Evolutionary conservation across 2,113 vertebrate genomes (phyloP).

Genomic region (Rhinolophus ferrumequinum): DNA sequence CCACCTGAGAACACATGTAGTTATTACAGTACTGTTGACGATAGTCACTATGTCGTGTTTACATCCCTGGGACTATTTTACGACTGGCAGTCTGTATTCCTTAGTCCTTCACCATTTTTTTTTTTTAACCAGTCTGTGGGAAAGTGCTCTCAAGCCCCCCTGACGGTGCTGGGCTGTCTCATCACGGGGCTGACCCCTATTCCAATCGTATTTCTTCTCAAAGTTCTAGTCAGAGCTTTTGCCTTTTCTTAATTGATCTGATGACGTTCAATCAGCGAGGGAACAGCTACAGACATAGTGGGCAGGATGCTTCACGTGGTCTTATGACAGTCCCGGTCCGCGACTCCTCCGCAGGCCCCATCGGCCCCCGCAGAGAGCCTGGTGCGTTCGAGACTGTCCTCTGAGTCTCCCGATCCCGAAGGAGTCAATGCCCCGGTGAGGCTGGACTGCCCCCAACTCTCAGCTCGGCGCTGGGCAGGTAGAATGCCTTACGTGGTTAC

Average conservation of each 20-base stretch:
- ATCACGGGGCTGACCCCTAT: fast-evolving
- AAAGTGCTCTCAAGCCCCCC: neutral
- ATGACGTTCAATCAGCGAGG: fast-evolving
- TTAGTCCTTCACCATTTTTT: too few species aligned
- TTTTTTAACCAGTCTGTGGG: too few species aligned
- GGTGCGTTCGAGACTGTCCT: fast-evolving
- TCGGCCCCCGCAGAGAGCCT: fast-evolving
- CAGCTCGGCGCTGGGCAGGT: neutral
- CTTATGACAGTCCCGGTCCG: too few species aligned
- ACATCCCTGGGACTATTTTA: too few species aligned
- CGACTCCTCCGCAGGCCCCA: neutral
- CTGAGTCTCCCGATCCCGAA: neutral
- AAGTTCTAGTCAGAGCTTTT: neutral
- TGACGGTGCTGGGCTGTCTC: fast-evolving
- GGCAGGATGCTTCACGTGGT: neutral
- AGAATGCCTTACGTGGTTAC: neutral
- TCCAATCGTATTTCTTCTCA: neutral
- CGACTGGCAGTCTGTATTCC: too few species aligned
- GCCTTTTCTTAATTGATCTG: neutral
- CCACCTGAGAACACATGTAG: too few species aligned
- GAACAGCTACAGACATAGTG: fast-evolving
- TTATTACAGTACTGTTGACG: too few species aligned
- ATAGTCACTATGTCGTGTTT: too few species aligned
- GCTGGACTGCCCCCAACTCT: neutral
- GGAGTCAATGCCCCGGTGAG: too few species aligned